Conservation (phyloP, 2,797 vertebrate genomes). For the Eleutherodactylus coqui region DNA sequence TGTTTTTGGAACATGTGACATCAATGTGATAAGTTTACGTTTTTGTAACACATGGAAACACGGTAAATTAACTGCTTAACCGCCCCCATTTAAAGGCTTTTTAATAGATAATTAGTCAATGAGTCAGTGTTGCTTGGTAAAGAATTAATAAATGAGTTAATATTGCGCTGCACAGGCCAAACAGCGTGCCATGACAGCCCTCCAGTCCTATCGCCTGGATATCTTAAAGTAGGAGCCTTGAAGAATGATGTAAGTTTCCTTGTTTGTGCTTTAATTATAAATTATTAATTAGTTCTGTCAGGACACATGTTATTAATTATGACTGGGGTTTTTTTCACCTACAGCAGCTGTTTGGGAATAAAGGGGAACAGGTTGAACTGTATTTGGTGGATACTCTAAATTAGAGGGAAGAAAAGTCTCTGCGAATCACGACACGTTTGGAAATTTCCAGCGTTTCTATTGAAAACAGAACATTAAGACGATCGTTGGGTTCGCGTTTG, state of each 20-base stretch:
- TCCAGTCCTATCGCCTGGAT: conserved; percentile 63
- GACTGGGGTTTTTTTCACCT: conserved; percentile 73
- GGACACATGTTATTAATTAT: conserved; percentile 80
- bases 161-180: conserved; percentile 41
- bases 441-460: background rate
- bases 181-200: conserved; percentile 51
- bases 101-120: conserved; percentile 56
- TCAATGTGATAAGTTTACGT: background rate
- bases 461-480: background rate
- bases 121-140: conserved; percentile 65
- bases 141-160: conserved; percentile 56
- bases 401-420: conserved; percentile 34
- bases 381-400: conserved; percentile 61
- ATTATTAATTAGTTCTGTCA: conserved; percentile 80
- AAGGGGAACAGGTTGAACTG: conserved; percentile 65
- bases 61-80: conserved; percentile 57
- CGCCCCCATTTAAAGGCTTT: conserved; percentile 41
- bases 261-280: conserved; percentile 77
- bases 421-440: conserved; percentile 8
- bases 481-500: conserved; percentile 1
- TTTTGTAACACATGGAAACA: conserved; percentile 23
- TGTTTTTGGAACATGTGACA: conserved; percentile 59
- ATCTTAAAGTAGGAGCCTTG: conserved; percentile 67
- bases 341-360: conserved; percentile 75
- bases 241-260: conserved; percentile 71